Evolutionary conservation across 2,113 vertebrate genomes (phyloP), one percentile per base, ranked within the genome.

Genomic region (Plecturocebus donacophilus): DNA sequence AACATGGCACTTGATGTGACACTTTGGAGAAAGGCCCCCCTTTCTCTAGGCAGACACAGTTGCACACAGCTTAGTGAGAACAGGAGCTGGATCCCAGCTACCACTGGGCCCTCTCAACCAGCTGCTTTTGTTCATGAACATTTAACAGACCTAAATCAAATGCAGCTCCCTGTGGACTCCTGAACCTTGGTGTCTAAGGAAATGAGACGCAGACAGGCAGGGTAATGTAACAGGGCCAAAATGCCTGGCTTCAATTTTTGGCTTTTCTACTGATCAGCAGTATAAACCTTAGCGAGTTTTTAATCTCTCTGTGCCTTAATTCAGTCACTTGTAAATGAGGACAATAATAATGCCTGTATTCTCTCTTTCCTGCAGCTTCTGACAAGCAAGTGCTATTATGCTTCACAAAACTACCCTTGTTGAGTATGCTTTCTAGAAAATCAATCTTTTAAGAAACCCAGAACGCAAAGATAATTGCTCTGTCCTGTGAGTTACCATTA

Each of bases 401-500:
- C 25, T 49, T 81, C 42, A 47, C 11, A 83, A 71, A 66, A 84
- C 83, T 17, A 27, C 42, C 80, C 64, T 35, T 40, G 52, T 47
- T 3, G 12, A 56, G 68, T 90, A n/a, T 32, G 38, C 38, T 89
- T 94, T 92, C 77, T 25, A 49, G 61, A 88, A 83, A 47, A 64
- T 0, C 1, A 81, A 49, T 25, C n/a, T 95, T 94, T 56, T 38
- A 66, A 47, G 79, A 90, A 90, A 79, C 58, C 2, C 81, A 56
- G 35, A 49, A 76, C 35, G 83, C 77, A 71, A 8, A 85, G 38
- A 70, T 35, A 54, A 56, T 1, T 21, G 76, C n/a, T 93, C 58
- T 82, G 52, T n/a, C 19, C 4, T 5, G 7, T 30, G n/a, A 66
- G 35, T 71, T 25, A 71, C 4, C 2, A 0, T 54, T 23, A 58